Evolutionary conservation across 1,140 invertebrate species (phyloP).

Genomic region (Penaeus japonicus): DNA sequence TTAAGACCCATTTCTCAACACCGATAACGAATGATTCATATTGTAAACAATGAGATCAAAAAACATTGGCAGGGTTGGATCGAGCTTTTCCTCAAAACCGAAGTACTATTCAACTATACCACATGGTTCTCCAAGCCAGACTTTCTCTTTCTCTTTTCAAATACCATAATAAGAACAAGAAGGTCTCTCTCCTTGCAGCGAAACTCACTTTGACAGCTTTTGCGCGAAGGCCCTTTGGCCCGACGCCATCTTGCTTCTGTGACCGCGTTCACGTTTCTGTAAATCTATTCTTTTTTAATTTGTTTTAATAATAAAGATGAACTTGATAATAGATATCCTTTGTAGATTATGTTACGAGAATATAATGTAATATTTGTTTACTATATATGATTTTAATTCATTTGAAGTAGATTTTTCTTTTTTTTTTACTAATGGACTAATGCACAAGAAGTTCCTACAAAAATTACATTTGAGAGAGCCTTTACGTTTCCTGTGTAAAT

Average conservation of each 20-base stretch:
- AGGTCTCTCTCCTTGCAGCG: too few species aligned
- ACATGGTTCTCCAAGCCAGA: too few species aligned
- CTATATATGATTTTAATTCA: not conserved
- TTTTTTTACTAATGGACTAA: not conserved
- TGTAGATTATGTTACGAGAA: not conserved
- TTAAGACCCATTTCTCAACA: too few species aligned
- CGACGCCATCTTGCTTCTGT: constrained; percentile 55
- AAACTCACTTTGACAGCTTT: constrained; percentile 76
- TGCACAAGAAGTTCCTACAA: not conserved
- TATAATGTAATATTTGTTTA: not conserved
- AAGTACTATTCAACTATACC: too few species aligned
- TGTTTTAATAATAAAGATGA: not conserved
- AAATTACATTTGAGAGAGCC: not conserved
- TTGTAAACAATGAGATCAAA: too few species aligned
- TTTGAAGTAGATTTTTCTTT: too few species aligned
- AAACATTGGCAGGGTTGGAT: too few species aligned
- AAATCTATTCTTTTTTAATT: not conserved
- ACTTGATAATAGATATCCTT: not conserved
- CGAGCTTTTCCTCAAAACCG: too few species aligned
- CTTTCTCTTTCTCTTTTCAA: too few species aligned
- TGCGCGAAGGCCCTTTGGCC: constrained; percentile 80
- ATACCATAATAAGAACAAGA: too few species aligned
- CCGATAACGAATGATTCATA: too few species aligned
- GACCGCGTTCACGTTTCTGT: not conserved
- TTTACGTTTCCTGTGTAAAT: too few species aligned